Percentiles rank a stretch among this genome's conserved stretches.
phyloP scores from a whole-genome alignment of 2,113 vertebrate species.

The Amazona vittata region DNA sequence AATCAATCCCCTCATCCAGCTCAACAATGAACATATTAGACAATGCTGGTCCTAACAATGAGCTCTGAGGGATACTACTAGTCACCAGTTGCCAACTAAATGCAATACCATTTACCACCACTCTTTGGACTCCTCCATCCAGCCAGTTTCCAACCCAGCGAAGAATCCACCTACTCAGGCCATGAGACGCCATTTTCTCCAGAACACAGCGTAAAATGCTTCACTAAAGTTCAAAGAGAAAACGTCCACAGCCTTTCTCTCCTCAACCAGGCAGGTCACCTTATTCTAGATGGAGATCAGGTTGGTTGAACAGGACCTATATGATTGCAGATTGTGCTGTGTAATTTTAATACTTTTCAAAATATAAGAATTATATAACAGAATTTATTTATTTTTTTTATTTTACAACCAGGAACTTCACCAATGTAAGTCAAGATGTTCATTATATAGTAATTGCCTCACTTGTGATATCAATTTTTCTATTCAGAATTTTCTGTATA shows the following conservation, averaged over 20 bases:
- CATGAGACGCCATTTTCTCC: background rate
- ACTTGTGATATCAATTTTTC: background rate
- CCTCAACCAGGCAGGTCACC: background rate
- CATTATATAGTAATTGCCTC: background rate
- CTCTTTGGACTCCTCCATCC: background rate
- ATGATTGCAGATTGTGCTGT: background rate
- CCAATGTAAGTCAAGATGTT: background rate
- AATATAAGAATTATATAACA: background rate
- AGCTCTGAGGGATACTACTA: background rate
- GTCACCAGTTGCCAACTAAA: background rate
- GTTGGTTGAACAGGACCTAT: background rate
- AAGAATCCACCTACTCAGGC: background rate
- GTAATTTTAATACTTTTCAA: background rate
- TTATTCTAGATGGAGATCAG: background rate
- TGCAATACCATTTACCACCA: background rate
- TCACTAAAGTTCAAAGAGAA: background rate
- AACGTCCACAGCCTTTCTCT: background rate
- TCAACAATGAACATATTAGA: background rate
- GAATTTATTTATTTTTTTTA: background rate
- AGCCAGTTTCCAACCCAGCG: background rate
- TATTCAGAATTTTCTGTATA: background rate
- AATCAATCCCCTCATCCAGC: background rate
- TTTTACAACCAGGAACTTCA: background rate
- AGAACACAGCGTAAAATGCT: background rate
- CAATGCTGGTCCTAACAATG: background rate